Evolutionary conservation across 2,888 invertebrate genomes (phyloP).

Genomic region (Lithosia quadra): DNA sequence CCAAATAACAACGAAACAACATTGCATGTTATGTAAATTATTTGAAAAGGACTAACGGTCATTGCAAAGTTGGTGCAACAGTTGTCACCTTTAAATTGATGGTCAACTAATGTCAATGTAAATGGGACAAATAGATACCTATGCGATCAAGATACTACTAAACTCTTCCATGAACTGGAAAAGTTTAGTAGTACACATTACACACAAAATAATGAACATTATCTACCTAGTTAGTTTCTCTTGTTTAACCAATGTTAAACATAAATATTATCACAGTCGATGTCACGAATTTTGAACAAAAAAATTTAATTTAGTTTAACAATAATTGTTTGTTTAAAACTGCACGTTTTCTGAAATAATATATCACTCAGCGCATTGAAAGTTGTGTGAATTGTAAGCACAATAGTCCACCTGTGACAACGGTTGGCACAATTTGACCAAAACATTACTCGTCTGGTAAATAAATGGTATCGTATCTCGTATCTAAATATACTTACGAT

Average conservation of each 20-base stretch:
- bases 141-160: background rate
- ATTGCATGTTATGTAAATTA: background rate
- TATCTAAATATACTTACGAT: background rate
- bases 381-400: background rate
- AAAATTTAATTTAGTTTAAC: background rate
- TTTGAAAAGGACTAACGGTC: background rate
- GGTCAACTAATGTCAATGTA: background rate
- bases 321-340: background rate
- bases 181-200: too few relatives aligned
- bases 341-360: background rate
- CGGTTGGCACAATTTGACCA: background rate
- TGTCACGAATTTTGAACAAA: background rate
- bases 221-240: background rate
- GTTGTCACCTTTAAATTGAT: background rate
- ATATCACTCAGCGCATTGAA: background rate
- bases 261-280: background rate
- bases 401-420: background rate
- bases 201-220: background rate
- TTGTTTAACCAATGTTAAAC: background rate
- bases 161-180: background rate
- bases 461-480: background rate
- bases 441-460: background rate
- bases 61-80: conserved; percentile 6
- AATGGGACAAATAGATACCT: background rate
- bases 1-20: background rate